Base-by-base conservation (phyloP, 2,888 invertebrate species). In the Chaetogeoica ovagalla region DNA sequence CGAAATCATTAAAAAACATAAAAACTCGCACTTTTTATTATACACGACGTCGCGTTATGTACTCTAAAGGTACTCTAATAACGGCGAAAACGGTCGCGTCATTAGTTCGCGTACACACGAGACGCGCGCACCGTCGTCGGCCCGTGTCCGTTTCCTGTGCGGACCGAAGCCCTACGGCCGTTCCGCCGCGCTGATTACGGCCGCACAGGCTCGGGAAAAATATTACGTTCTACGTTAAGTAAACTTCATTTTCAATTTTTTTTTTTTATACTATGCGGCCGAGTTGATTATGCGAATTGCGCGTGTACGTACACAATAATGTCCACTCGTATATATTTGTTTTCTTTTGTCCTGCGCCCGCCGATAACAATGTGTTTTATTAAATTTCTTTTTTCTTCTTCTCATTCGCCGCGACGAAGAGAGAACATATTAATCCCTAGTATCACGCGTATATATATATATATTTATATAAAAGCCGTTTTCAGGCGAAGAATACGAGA, bases 1-100 rank as follows among this genome's bases (percentile, higher is more conserved):
- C 75, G 66, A 66, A 59, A 68, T 77, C 76, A 77, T 77, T 77
- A 77, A 76, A 76, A 66, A 43, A 57, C 68, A 63, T 52, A 62
- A 62, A 15, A 55, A 63, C 63, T 43, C 4, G 59, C 43, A 55
- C 30, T 52, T 68, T 77, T 77, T 69, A 60, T 74, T 65, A 57
- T 48, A 21, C 3, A 48, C 57, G 68, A 59, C 3, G 2, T 13
- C 76, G 57, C 17, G 57, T 39, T 63, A 57, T 21, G n/a, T 62
- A 63, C 9, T 13, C 30, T 7, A 43, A 43, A 43, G 43, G 43
- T 43, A 43, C 43, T 7, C 7, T 7, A 17, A 65, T 39, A 62
- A 68, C 69, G 21, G 69, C 69, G 52, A 77, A 77, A 77, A 79
- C 68, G 55, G 63, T 79, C 63, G 55, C 77, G 62, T 79, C 77